Evolutionary conservation across 2,113 vertebrate genomes (phyloP).

Genomic region (Myrmecophaga tridactyla): DNA sequence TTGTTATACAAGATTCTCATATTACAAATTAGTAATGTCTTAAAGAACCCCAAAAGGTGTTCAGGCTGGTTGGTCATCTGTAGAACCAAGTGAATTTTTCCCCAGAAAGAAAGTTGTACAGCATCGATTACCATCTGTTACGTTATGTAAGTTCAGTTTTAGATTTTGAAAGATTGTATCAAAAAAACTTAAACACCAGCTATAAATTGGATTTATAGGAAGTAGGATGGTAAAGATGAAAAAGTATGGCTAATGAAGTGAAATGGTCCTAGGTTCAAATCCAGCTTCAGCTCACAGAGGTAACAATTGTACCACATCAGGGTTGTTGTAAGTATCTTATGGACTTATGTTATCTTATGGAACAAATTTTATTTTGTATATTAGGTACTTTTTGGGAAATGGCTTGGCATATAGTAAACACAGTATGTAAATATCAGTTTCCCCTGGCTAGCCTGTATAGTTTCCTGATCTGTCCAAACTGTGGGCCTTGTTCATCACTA

Average conservation of each 20-base stretch:
- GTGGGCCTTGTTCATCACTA: not conserved
- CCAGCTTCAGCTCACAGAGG: not conserved
- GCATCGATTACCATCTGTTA: not conserved
- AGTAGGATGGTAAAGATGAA: not conserved
- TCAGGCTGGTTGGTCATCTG: not conserved
- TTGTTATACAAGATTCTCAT: not conserved
- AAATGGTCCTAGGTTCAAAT: not conserved
- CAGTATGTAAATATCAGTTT: not conserved
- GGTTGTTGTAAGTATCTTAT: not conserved
- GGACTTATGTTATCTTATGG: not conserved
- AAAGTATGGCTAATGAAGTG: not conserved
- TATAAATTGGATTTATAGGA: not conserved
- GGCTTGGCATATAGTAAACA: not conserved
- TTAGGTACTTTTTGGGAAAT: constrained; percentile 9
- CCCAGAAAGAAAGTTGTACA: not conserved
- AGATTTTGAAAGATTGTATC: constrained; percentile 19
- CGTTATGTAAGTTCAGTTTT: not conserved
- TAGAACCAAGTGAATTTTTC: not conserved
- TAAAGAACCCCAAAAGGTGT: not conserved
- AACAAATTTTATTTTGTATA: constrained; percentile 22
- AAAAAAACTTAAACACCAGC: constrained; percentile 12
- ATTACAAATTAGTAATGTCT: not conserved
- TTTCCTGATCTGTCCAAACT: not conserved
- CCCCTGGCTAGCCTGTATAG: not conserved
- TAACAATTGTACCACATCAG: not conserved